phyloP scores from a whole-genome alignment of 2,888 invertebrate genomes.

The Cheilosia pagana region DNA sequence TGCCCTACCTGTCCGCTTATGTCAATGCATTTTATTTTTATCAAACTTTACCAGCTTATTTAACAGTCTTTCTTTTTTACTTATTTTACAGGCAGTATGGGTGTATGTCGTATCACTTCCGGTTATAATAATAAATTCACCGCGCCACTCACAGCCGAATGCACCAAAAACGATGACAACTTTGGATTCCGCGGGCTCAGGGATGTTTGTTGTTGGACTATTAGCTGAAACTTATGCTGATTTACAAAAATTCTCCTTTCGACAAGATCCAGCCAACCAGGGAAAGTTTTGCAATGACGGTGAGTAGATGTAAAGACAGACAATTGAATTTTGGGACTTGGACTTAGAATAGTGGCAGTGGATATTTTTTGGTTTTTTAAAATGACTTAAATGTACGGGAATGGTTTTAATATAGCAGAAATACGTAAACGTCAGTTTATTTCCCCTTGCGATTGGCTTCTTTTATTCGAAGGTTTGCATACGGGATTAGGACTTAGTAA shows the following conservation, averaged over 20 bases:
- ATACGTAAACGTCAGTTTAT: no score
- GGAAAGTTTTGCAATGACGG: constrained; percentile 97
- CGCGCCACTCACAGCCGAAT: constrained; percentile 89
- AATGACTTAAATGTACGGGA: no score
- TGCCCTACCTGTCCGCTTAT: no score
- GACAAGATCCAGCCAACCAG: constrained; percentile 93
- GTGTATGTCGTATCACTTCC: constrained; percentile 95
- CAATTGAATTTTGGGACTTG: no score
- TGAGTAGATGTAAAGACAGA: constrained; percentile 80
- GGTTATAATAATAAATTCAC: constrained; percentile 95
- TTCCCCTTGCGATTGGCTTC: no score
- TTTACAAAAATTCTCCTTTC: constrained; percentile 95
- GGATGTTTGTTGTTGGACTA: constrained; percentile 93
- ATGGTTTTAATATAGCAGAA: no score
- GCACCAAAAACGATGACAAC: constrained; percentile 94
- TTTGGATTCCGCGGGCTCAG: constrained; percentile 93
- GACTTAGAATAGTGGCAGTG: no score
- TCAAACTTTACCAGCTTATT: not conserved
- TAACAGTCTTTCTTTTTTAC: constrained; percentile 14
- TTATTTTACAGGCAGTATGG: constrained; percentile 91
- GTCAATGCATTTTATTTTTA: not conserved
- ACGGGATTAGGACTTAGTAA: no score
- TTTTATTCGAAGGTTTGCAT: no score
- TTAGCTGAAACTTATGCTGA: constrained; percentile 95
- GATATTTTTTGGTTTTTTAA: no score